Percentiles rank a stretch among this genome's conserved stretches.
These are phyloP conservation scores for Gasterosteus nipponicus DNA, from an alignment of 2,113 vertebrate species.

Conservation along the genomic window DNA sequence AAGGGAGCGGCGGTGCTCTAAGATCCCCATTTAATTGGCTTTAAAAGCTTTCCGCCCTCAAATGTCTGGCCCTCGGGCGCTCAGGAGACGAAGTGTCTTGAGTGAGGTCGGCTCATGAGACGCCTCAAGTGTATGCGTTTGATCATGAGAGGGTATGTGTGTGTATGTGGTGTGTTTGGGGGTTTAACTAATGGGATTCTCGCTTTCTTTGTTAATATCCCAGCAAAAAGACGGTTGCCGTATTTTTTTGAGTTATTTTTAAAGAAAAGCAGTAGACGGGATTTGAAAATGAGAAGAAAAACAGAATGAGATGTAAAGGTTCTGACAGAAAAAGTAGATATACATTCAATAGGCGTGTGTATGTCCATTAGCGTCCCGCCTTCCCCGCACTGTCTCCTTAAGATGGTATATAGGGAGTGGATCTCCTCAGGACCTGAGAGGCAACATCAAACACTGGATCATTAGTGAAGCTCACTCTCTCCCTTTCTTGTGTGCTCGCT, in stretches of 20 bases:
- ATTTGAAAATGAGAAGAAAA: constrained; percentile 48
- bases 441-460: constrained; percentile 74
- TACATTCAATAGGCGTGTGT: constrained; percentile 14
- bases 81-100: constrained; percentile 75
- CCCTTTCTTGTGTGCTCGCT: constrained; percentile 33
- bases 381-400: constrained; percentile 28
- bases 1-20: constrained; percentile 78
- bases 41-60: constrained; percentile 85
- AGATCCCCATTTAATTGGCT: constrained; percentile 86
- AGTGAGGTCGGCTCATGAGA: constrained; percentile 76
- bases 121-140: constrained; percentile 70
- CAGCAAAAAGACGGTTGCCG: constrained; percentile 51
- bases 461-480: constrained; percentile 65
- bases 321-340: constrained; percentile 34
- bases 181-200: constrained; percentile 54
- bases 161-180: constrained; percentile 21
- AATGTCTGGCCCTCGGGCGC: constrained; percentile 82
- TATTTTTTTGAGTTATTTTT: constrained; percentile 18
- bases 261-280: constrained; percentile 19
- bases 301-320: constrained; percentile 25
- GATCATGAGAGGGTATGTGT: constrained; percentile 61
- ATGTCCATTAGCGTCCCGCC: constrained; percentile 43
- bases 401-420: constrained; percentile 52
- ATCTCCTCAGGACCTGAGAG: constrained; percentile 70
- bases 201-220: constrained; percentile 59